Evolutionary conservation across 2,113 vertebrate species (phyloP).

Genomic region (Gyps fulvus): DNA sequence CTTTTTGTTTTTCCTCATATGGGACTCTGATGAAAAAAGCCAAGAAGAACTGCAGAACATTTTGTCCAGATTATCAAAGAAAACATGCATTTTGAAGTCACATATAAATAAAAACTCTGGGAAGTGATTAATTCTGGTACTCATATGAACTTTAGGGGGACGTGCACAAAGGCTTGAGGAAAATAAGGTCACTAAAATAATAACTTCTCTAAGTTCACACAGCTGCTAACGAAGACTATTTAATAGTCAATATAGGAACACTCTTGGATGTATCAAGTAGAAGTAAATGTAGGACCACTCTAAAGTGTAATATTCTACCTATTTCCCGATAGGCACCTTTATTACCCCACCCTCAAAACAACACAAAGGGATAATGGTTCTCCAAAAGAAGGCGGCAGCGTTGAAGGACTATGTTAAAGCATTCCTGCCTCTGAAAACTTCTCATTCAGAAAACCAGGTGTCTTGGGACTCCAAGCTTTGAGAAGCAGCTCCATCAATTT

Average conservation of each 20-base stretch:
- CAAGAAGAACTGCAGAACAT: neutral
- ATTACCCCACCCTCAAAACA: neutral
- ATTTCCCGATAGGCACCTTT: neutral
- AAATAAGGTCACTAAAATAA: neutral
- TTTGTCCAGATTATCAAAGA: neutral
- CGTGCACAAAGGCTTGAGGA: neutral
- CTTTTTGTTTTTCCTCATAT: neutral
- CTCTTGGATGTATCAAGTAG: neutral
- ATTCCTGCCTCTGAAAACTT: neutral
- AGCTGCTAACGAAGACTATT: neutral
- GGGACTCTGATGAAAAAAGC: neutral
- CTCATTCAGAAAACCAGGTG: neutral
- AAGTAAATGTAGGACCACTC: neutral
- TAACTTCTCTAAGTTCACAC: neutral
- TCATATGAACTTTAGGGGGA: neutral
- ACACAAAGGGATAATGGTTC: rapidly evolving
- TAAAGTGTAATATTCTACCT: neutral
- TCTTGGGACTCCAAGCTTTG: neutral
- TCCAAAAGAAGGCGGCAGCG: rapidly evolving
- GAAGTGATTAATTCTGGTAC: neutral
- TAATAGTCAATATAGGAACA: neutral
- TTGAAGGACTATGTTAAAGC: neutral
- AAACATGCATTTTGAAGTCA: neutral
- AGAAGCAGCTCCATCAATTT: neutral
- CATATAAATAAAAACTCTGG: neutral